A percentile compares a stretch with the other conserved stretches of the same genome.
Evolutionary conservation across 2,888 invertebrate species (phyloP).

Genomic region (Lepidocyrtinus sp.): DNA sequence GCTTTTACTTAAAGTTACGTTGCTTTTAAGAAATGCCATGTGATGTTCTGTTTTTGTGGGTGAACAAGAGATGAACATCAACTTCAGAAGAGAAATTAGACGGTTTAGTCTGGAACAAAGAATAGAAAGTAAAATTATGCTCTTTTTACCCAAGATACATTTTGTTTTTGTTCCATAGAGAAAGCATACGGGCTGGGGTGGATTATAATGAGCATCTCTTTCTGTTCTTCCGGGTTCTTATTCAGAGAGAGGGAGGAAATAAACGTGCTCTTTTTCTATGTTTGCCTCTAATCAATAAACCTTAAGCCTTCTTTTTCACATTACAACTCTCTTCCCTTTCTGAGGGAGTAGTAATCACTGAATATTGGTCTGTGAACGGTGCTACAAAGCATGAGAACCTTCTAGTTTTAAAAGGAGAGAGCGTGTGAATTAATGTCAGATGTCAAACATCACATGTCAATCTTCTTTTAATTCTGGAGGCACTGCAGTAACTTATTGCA

Average conservation of each 20-base stretch:
- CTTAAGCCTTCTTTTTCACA: constrained; percentile 43
- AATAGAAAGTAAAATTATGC: not conserved
- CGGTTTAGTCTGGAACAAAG: not conserved
- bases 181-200: not conserved
- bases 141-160: not conserved
- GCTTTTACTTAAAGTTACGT: not conserved
- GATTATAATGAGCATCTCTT: constrained; percentile 22
- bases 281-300: constrained; percentile 51
- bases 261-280: constrained; percentile 25
- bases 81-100: too few species aligned
- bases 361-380: not conserved
- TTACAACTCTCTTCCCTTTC: not conserved
- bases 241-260: not conserved
- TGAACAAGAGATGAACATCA: too few species aligned
- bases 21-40: too few species aligned
- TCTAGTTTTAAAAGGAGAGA: constrained; percentile 40
- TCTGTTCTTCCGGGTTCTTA: constrained; percentile 13
- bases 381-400: constrained; percentile 15
- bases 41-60: too few species aligned
- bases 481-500: constrained; percentile 67
- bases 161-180: not conserved
- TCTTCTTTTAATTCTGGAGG: constrained; percentile 72
- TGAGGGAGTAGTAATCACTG: not conserved
- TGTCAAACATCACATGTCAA: constrained; percentile 61
- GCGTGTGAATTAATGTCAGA: constrained; percentile 60